These are phyloP conservation scores for Leptoteleia sp. DNA, from an alignment of 1,140 invertebrate species.

Conservation along the genomic window DNA sequence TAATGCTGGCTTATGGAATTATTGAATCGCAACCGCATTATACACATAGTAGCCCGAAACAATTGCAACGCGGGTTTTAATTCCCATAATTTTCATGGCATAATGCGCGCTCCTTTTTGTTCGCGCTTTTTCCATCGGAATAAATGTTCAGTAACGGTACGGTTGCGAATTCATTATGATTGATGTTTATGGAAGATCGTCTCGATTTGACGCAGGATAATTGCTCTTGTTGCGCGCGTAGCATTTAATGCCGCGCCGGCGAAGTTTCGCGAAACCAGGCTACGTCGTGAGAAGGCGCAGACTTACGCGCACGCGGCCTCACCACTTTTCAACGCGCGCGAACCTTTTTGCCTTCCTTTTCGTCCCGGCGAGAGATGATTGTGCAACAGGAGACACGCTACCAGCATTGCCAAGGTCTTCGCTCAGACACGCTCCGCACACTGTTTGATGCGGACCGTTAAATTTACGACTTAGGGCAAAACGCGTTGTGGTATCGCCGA, in stretches of 20 bases:
- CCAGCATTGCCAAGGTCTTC: slow-evolving; percentile 62
- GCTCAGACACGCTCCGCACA: slow-evolving; percentile 56
- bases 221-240: slow-evolving; percentile 33
- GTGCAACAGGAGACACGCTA: slow-evolving; percentile 70
- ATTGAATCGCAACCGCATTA: slow-evolving; percentile 11
- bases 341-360: slow-evolving; percentile 54
- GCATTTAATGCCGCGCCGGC: slow-evolving; percentile 14
- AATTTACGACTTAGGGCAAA: slow-evolving; percentile 59
- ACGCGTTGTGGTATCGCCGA: slow-evolving; percentile 22
- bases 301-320: slow-evolving; percentile 19
- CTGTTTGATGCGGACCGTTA: slow-evolving; percentile 67
- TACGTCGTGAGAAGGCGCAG: slow-evolving; percentile 37
- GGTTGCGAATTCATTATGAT: slow-evolving; percentile 38
- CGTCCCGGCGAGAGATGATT: slow-evolving; percentile 50
- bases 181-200: slow-evolving; percentile 49
- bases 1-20: slow-evolving; percentile 8
- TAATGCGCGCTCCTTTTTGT: slow-evolving; percentile 35
- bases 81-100: slow-evolving; percentile 41
- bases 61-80: slow-evolving; percentile 10
- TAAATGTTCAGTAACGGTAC: slow-evolving; percentile 38
- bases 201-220: slow-evolving; percentile 39
- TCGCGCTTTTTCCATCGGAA: slow-evolving; percentile 26
- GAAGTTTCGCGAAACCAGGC: slow-evolving; percentile 23
- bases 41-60: slow-evolving; percentile 5
- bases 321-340: slow-evolving; percentile 46